Evolutionary conservation across 1,140 invertebrate genomes (phyloP).

Genomic region (Eufriesea mexicana): DNA sequence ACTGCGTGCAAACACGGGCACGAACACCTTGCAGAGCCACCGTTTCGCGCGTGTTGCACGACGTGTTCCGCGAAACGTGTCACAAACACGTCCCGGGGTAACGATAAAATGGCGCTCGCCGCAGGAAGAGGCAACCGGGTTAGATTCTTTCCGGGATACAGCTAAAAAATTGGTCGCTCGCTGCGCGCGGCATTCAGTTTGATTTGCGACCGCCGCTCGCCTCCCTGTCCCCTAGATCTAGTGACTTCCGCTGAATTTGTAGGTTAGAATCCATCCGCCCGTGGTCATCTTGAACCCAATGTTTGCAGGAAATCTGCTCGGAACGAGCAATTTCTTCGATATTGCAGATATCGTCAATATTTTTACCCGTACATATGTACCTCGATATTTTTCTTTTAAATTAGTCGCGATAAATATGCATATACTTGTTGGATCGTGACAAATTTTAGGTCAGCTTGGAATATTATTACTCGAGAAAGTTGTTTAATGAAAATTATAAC

Average conservation of each 20-base stretch:
- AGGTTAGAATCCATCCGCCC: neutral
- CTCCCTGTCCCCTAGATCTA: neutral
- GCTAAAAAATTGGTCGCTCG: conserved; percentile 24
- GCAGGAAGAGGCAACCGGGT: conserved; percentile 30
- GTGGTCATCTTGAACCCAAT: neutral
- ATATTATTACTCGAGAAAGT: too few relatives aligned
- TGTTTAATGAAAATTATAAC: too few relatives aligned
- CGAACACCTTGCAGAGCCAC: neutral
- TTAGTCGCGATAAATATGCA: too few relatives aligned
- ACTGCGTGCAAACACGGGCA: neutral
- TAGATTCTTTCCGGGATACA: conserved; percentile 36
- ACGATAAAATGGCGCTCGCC: conserved; percentile 26
- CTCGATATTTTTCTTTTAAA: too few relatives aligned
- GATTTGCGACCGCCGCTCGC: conserved; percentile 8
- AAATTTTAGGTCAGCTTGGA: too few relatives aligned
- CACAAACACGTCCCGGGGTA: conserved; percentile 18
- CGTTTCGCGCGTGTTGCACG: neutral
- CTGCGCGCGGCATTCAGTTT: conserved; percentile 8
- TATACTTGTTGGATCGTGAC: too few relatives aligned
- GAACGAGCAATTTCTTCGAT: neutral
- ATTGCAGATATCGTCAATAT: neutral
- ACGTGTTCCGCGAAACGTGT: conserved; percentile 36
- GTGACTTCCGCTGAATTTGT: neutral
- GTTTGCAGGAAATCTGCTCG: neutral
- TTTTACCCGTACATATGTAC: too few relatives aligned